These are phyloP conservation scores for Volucella zonaria DNA, from an alignment of 2,888 invertebrate genomes.

Conservation along the genomic window DNA sequence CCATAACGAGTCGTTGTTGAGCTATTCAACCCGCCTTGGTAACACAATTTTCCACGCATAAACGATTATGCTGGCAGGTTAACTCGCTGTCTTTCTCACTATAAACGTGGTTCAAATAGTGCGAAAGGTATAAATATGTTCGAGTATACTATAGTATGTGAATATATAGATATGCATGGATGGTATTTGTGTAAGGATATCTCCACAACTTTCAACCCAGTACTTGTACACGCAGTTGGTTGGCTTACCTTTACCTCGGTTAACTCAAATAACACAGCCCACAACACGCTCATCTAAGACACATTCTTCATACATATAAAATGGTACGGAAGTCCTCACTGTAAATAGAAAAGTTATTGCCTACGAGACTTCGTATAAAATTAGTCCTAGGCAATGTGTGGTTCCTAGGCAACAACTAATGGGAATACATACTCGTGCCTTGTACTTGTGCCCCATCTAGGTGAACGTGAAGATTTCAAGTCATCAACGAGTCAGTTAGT, in stretches of 20 bases:
- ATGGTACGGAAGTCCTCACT: slow-evolving; percentile 24
- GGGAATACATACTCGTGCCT: no score
- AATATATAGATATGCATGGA: no score
- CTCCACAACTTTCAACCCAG: slow-evolving; percentile 53
- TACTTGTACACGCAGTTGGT: slow-evolving; percentile 41
- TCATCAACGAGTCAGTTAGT: slow-evolving; percentile 60
- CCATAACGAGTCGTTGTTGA: no score
- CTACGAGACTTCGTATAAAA: not conserved
- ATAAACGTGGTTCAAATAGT: slow-evolving; percentile 63
- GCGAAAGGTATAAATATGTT: slow-evolving; percentile 31
- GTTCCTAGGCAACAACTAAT: not conserved
- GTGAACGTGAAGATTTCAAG: slow-evolving; percentile 41
- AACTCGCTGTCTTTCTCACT: slow-evolving; percentile 1
- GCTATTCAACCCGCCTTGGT: slow-evolving; percentile 26
- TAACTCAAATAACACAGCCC: slow-evolving; percentile 33
- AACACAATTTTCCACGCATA: slow-evolving; percentile 63
- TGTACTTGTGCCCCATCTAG: not conserved
- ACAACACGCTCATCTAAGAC: slow-evolving; percentile 37
- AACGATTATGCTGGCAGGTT: slow-evolving; percentile 38
- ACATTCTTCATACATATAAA: no score
- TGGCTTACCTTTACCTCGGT: slow-evolving; percentile 50
- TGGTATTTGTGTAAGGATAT: slow-evolving; percentile 17
- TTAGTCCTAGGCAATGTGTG: slow-evolving; percentile 53
- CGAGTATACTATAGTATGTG: no score
- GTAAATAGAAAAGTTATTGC: slow-evolving; percentile 71